Percentiles rank a stretch among this genome's conserved stretches.
These are phyloP conservation scores for Pheucticus melanocephalus DNA, from an alignment of 2,113 vertebrate species.

Conservation along the genomic window DNA sequence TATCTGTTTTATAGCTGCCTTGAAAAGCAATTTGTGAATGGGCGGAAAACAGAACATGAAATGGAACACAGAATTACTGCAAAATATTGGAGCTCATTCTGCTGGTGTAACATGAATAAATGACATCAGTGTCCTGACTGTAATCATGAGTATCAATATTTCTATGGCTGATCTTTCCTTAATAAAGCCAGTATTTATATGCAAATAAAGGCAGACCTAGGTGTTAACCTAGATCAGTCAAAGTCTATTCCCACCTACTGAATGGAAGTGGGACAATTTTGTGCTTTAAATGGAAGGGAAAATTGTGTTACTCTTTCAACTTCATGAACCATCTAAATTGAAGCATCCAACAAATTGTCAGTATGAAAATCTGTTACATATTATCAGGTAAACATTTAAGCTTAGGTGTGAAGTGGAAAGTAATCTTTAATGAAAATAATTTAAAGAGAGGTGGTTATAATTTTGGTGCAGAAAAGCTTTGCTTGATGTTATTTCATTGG, in stretches of 20 bases:
- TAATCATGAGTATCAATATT: neutral
- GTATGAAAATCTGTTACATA: neutral
- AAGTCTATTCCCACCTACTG: neutral
- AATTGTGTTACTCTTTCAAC: neutral
- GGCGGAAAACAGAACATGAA: neutral
- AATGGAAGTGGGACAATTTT: neutral
- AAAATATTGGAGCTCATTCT: neutral
- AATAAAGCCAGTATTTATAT: neutral
- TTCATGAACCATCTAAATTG: neutral
- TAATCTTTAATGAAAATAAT: neutral
- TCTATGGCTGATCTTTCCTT: neutral
- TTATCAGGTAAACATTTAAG: neutral
- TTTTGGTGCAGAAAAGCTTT: neutral
- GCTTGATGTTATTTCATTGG: neutral
- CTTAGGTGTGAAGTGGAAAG: neutral
- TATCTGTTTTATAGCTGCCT: neutral
- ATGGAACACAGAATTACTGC: neutral
- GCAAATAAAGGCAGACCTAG: neutral
- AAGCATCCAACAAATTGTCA: neutral
- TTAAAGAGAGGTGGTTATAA: neutral
- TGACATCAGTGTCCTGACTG: neutral
- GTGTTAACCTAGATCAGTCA: neutral
- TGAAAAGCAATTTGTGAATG: neutral
- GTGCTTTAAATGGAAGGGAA: neutral
- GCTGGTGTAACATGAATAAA: neutral